Evolutionary conservation across 2,888 invertebrate species (phyloP).

Genomic region (Cheilosia urbana): DNA sequence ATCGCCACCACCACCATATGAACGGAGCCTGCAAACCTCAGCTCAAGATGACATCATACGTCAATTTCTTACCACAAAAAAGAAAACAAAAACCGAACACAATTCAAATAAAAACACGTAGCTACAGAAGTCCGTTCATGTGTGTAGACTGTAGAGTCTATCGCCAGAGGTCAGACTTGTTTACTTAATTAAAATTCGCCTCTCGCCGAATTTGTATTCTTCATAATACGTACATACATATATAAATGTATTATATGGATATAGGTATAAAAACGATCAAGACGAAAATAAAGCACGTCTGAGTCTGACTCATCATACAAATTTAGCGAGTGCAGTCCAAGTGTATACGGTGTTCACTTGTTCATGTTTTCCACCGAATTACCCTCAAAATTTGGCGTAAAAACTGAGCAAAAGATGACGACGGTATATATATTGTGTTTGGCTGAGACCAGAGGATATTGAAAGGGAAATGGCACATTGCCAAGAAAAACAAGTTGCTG

Average conservation of each 20-base stretch:
- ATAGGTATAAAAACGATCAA: slow-evolving; percentile 4
- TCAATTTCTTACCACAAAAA: slow-evolving; percentile 45
- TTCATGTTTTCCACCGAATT: slow-evolving; percentile 51
- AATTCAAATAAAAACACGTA: slow-evolving; percentile 29
- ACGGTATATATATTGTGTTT: neutral
- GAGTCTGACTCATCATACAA: slow-evolving; percentile 60
- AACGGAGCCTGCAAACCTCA: slow-evolving; percentile 30
- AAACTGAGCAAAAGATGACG: slow-evolving; percentile 26
- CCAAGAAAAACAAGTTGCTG: slow-evolving; percentile 69
- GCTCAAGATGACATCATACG: slow-evolving; percentile 66
- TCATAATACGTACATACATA: neutral
- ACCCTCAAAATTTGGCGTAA: slow-evolving; percentile 26
- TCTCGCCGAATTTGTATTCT: slow-evolving; percentile 36
- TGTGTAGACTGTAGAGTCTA: slow-evolving; percentile 9
- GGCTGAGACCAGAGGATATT: slow-evolving; percentile 30
- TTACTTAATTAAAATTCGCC: slow-evolving; percentile 59
- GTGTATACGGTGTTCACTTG: neutral
- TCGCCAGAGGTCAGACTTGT: slow-evolving; percentile 71
- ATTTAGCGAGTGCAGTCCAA: slow-evolving; percentile 49
- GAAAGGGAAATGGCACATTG: slow-evolving; percentile 59
- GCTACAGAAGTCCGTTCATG: slow-evolving; percentile 13
- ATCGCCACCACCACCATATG: slow-evolving; percentile 22
- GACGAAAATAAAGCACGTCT: slow-evolving; percentile 54
- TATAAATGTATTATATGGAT: neutral
- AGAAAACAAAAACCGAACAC: neutral